Conservation (phyloP, 2,888 invertebrate species). For the Scelioninae gen. 1 region DNA sequence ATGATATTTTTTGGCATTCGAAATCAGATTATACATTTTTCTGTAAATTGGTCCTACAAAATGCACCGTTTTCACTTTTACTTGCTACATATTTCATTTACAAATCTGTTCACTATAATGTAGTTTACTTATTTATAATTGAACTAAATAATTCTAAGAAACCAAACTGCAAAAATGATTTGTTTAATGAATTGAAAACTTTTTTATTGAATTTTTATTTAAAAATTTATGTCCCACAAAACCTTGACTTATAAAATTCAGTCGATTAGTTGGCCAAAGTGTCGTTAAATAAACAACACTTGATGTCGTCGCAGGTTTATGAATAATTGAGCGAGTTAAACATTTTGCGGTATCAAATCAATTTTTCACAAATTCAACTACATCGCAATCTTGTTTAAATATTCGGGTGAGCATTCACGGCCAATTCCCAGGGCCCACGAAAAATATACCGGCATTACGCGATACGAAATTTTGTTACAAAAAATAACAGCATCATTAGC, state of each 20-base stretch:
- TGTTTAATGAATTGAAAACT: neutral
- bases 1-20: slow-evolving; percentile 13
- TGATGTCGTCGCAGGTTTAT: slow-evolving; percentile 1
- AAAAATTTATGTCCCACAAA: too few relatives aligned
- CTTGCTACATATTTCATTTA: too few relatives aligned
- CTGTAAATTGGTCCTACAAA: too few relatives aligned
- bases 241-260: neutral
- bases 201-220: neutral
- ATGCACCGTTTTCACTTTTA: too few relatives aligned
- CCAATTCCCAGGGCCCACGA: slow-evolving; percentile 35
- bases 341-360: slow-evolving; percentile 50
- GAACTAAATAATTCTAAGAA: too few relatives aligned
- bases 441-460: slow-evolving; percentile 51
- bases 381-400: slow-evolving; percentile 48
- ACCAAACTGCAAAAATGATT: too few relatives aligned
- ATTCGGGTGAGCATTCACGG: slow-evolving; percentile 37
- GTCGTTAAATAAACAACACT: slow-evolving; percentile 20
- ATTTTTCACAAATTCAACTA: slow-evolving; percentile 44
- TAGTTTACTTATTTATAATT: too few relatives aligned
- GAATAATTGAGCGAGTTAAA: slow-evolving; percentile 41
- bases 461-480: slow-evolving; percentile 29
- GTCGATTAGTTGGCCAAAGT: neutral
- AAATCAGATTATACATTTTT: neutral
- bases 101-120: too few relatives aligned
- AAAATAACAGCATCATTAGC: slow-evolving; percentile 36